Evolutionary conservation across 2,888 invertebrate genomes (phyloP), one percentile per base, ranked within the genome.

Genomic region (Cyaniris semiargus): DNA sequence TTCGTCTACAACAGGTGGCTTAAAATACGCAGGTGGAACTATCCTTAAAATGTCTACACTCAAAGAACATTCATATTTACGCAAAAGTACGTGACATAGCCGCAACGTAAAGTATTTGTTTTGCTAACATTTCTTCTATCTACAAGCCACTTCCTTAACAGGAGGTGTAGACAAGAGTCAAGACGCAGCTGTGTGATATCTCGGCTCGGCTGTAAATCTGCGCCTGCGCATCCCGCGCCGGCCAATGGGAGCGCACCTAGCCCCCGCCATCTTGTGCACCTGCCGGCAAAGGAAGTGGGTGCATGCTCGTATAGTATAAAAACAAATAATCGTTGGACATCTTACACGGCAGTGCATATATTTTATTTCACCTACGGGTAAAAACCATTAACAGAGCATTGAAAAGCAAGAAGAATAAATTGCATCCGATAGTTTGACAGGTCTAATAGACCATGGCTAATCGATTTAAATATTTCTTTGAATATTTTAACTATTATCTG

Each of bases 101-200:
- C 15, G 27, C 27, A 66, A 8, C 10, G 27, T 34, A 71, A 76
- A 66, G 77, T 74, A 75, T 80, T 76, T 75, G 76, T 80, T 76
- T 75, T 31, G 56, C 78, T 79, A 75, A 79, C 79, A 87, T 87
- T 86, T 85, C 87, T 84, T 83, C 84, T 85, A 83, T 85, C 86
- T 88, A 89, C 89, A 88, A 87, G 83, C 83, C 82, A 86, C 88
- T 89, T 89, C 89, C 89, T 86, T 85, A 84, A 83, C 83, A 84
- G 83, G 77, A 78, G 78, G 79, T 84, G 84, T 85, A 84, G 82
- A 79, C 78, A 85, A 21, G n/a, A 58, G 58, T 21, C 58, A 21
- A 66, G 86, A 91, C 90, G 92, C 93, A 93, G 91, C 91, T 92
- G 92, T 87, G 79, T 81, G 80, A 81, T 80, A 79, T 70, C 66